A percentile compares a stretch with the other conserved stretches of the same genome.
Evolutionary conservation across 2,113 vertebrate species (phyloP).

Genomic region (Meriones unguiculatus): DNA sequence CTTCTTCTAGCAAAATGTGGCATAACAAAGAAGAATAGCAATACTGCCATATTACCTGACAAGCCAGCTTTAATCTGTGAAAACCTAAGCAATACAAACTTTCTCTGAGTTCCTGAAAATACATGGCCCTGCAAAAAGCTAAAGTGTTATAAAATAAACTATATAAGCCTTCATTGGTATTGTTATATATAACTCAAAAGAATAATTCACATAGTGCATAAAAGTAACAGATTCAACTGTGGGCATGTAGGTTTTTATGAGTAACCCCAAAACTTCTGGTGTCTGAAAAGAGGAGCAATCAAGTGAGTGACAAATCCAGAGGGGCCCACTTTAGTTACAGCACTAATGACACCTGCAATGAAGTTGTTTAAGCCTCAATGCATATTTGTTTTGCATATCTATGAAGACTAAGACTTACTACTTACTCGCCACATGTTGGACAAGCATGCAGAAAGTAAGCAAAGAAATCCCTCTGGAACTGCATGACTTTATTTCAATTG

Average conservation of each 20-base stretch:
- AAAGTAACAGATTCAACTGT: slow-evolving; percentile 6
- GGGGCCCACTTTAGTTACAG: neutral
- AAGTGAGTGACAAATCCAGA: neutral
- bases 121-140: neutral
- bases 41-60: neutral
- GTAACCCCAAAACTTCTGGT: neutral
- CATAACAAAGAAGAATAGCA: neutral
- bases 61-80: slow-evolving; percentile 4
- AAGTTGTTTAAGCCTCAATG: neutral
- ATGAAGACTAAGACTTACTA: neutral
- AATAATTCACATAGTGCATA: neutral
- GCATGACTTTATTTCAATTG: slow-evolving; percentile 47
- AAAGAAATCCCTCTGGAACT: neutral
- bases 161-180: neutral
- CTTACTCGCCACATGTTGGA: neutral
- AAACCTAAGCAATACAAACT: neutral
- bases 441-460: neutral
- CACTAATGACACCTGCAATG: neutral
- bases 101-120: neutral
- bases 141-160: neutral
- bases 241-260: neutral
- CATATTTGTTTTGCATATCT: neutral
- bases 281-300: neutral
- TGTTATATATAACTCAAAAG: neutral
- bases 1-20: neutral